Evolutionary conservation across 2,113 vertebrate species (phyloP), one percentile per base, ranked within the genome.

Genomic region (Scophthalmus maximus): DNA sequence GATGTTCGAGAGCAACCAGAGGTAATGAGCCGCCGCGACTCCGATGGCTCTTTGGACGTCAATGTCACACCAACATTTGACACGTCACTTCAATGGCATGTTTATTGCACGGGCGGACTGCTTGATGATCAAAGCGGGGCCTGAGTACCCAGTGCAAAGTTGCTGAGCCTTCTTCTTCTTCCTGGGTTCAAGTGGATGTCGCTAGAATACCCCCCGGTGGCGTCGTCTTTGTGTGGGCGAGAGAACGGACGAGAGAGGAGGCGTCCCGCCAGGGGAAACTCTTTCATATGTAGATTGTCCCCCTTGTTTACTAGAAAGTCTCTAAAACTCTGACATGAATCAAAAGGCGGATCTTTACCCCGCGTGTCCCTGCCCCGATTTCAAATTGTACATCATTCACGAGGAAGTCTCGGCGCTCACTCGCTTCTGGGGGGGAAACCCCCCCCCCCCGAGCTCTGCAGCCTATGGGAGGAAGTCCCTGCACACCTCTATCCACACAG

Each of bases 201-300:
- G 63, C 9, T 4, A 18, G 74, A 67, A 61, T 30, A 9, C 42
- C 49, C 70, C 56, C 46, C 1, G 42, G 59, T 73, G 79, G 40
- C 50, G 74, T 18, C 22, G 42, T 6, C 59, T 76, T 56, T 38
- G 34, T 22, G 42, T 20, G 34, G 42, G 18, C 5, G 49, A 6
- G 18, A 20, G 47, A 74, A 34, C 38, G 71, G 82, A 67, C 53
- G 8, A 36, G n/a, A 52, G 62, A 62, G 53, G 52, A 76, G 64
- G 68, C 12, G 47, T 84, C 82, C 80, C 79, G 22, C 30, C 32
- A 56, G 36, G 58, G 20, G 56, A 18, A 65, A 29, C 17, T 50
- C 81, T 89, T 90, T 92, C 69, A 86, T 78, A 89, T 85, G 84
- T 9, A 85, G 62, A 91, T 88, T 46, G n/a, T 6, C n/a, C 27